Evolutionary conservation across 2,797 vertebrate genomes (phyloP).

Genomic region (Hippoglossus hippoglossus): DNA sequence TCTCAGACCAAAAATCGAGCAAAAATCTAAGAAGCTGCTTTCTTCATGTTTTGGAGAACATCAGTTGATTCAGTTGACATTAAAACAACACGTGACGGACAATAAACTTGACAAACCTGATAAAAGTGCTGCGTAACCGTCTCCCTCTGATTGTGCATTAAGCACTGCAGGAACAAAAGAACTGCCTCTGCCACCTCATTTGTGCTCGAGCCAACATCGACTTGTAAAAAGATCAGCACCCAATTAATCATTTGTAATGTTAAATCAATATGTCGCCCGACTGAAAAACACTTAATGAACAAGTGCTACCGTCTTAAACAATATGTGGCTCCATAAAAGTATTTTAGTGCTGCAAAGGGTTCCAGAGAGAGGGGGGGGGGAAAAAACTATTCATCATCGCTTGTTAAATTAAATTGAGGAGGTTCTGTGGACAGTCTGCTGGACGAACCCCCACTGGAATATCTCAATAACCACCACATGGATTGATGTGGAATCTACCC

Average conservation of each 20-base stretch:
- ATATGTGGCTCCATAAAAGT: not conserved
- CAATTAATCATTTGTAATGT: conserved; percentile 55
- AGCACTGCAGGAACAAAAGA: conserved; percentile 22
- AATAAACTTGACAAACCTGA: too few relatives aligned
- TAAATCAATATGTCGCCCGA: conserved; percentile 47
- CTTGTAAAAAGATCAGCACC: conserved; percentile 45
- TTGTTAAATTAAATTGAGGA: too few relatives aligned
- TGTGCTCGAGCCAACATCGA: conserved; percentile 44
- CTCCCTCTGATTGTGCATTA: not conserved
- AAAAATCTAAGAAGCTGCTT: too few relatives aligned
- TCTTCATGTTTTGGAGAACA: too few relatives aligned
- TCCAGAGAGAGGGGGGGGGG: not conserved
- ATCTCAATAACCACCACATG: too few relatives aligned
- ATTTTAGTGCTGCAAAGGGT: not conserved
- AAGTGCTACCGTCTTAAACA: conserved; percentile 4
- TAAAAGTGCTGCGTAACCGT: conserved; percentile 43
- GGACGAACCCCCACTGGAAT: too few relatives aligned
- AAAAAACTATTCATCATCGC: not conserved
- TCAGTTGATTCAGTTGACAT: too few relatives aligned
- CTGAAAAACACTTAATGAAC: conserved; percentile 43
- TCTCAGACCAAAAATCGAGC: too few relatives aligned
- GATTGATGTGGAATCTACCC: too few relatives aligned
- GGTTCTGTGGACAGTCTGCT: too few relatives aligned
- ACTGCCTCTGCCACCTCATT: conserved; percentile 43
- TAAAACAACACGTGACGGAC: too few relatives aligned